Conservation (phyloP, 2,888 invertebrate species). For the Galeopsomyia nigrocyanea region DNA sequence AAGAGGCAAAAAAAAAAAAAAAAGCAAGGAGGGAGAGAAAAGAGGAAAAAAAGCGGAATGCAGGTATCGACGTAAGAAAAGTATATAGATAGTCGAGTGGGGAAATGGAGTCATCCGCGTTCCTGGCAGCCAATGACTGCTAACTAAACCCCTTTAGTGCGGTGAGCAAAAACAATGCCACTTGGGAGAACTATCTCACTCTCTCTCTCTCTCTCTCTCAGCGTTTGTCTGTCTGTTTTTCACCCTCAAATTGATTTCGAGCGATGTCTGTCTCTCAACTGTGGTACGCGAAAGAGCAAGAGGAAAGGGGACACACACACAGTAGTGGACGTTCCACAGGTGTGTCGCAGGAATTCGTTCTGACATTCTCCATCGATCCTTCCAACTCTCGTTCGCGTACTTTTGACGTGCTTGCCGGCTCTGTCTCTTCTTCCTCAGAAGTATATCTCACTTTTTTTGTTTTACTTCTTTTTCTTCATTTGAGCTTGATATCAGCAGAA, state of each 20-base stretch:
- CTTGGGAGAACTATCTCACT: constrained; percentile 16
- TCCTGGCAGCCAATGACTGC: constrained; percentile 42
- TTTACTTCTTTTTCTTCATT: too few relatives aligned
- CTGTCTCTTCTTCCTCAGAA: too few relatives aligned
- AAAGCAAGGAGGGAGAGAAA: constrained; percentile 27
- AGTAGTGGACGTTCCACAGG: constrained; percentile 40
- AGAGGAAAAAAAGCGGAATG: constrained; percentile 51
- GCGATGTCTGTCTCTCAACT: constrained; percentile 19
- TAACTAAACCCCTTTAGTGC: too few relatives aligned
- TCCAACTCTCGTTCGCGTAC: background rate
- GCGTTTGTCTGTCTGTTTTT: constrained; percentile 12
- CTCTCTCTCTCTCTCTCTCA: constrained; percentile 36
- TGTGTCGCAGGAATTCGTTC: constrained; percentile 37
- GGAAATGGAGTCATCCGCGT: constrained; percentile 50
- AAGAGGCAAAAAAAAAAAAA: constrained; percentile 42
- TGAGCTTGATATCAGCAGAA: too few relatives aligned
- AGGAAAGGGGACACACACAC: background rate
- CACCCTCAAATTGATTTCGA: constrained; percentile 28
- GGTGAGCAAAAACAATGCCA: constrained; percentile 42
- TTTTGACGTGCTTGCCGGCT: constrained; percentile 30
- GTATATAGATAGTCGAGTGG: constrained; percentile 44
- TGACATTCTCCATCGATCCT: constrained; percentile 39
- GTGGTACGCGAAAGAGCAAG: background rate
- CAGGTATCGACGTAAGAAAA: constrained; percentile 50
- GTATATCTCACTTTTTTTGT: too few relatives aligned